phyloP scores from a whole-genome alignment of 2,797 vertebrate species.

The Schizopygopsis pylzovi region DNA sequence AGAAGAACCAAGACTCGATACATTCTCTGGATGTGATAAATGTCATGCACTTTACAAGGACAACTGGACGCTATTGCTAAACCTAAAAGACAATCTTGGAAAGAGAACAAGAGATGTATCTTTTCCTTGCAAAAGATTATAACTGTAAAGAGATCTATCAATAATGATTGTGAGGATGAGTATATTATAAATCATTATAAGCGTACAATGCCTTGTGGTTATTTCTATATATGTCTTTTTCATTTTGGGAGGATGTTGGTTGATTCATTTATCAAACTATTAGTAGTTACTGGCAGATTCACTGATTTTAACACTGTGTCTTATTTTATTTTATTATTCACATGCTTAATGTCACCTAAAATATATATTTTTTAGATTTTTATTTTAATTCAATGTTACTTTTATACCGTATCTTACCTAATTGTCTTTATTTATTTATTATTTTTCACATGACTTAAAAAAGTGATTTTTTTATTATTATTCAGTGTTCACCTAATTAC shows the following conservation, averaged over 20 bases:
- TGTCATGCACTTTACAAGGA: conserved; percentile 67
- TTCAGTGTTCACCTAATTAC: too few relatives aligned
- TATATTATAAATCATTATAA: conserved; percentile 71
- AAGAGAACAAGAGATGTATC: conserved; percentile 49
- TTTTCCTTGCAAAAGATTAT: conserved; percentile 68
- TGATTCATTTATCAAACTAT: neutral
- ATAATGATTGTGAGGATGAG: conserved; percentile 67
- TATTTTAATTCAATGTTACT: neutral
- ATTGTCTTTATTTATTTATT: too few relatives aligned
- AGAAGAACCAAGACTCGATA: conserved; percentile 36
- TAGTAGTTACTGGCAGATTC: neutral
- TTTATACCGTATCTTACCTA: neutral
- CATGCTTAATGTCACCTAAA: neutral
- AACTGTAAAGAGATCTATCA: conserved; percentile 65
- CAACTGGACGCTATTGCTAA: conserved; percentile 53
- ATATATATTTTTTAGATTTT: neutral
- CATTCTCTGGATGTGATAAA: conserved; percentile 61
- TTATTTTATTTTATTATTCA: too few relatives aligned
- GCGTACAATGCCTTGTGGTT: conserved; percentile 50
- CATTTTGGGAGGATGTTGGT: neutral
- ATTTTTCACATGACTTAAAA: too few relatives aligned
- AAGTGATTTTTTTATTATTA: too few relatives aligned
- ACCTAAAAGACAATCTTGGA: conserved; percentile 58
- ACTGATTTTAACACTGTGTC: neutral
- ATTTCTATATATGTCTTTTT: conserved; percentile 58